Evolutionary conservation across 2,888 invertebrate species (phyloP), one percentile per base, ranked within the genome.

Genomic region (Heliconius ismenius): DNA sequence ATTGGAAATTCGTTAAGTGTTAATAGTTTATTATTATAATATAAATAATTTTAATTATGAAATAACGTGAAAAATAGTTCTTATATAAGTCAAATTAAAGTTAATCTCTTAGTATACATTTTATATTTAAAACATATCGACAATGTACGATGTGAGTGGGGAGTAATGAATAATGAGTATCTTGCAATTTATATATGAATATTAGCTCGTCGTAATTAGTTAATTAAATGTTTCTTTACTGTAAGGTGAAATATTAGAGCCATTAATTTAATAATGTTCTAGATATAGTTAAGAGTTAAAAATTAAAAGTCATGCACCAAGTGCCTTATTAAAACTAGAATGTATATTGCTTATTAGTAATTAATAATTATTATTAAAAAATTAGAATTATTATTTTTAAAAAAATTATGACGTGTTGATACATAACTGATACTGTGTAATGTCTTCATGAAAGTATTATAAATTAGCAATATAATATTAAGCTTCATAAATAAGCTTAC

Each of bases 261-360:
- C 49, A 67, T 10, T 39, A 43, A n/a, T 39, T 67, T 67, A 39
- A 43, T 18, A 18, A 9, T 67, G 7, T 62, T 26, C 18, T 67
- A 67, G 67, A 24, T 43, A 43, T 67, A 58, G 63, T 69, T 78
- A 80, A 3, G 36, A 74, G 76, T 79, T 75, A 80, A 79, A 77
- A 78, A 67, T 74, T 79, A 77, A 78, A 84, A 81, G 82, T 83
- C 81, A 86, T 85, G 91, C 93, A 91, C 92, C 89, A 90, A 91
- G 93, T 93, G 93, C 93, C 93, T 93, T 93, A 92, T 85, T 84
- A 86, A 88, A 79, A 43, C 54, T 93, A 93, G 93, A 83, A 80
- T 89, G 91, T 92, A 92, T 81, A 89, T 89, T 87, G 79, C 81
- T 80, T 81, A 9, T 74, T 76, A 76, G 73, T 65, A 75, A 39